Evolutionary conservation across 1,140 invertebrate species (phyloP).

Genomic region (Camponotus vicinus): DNA sequence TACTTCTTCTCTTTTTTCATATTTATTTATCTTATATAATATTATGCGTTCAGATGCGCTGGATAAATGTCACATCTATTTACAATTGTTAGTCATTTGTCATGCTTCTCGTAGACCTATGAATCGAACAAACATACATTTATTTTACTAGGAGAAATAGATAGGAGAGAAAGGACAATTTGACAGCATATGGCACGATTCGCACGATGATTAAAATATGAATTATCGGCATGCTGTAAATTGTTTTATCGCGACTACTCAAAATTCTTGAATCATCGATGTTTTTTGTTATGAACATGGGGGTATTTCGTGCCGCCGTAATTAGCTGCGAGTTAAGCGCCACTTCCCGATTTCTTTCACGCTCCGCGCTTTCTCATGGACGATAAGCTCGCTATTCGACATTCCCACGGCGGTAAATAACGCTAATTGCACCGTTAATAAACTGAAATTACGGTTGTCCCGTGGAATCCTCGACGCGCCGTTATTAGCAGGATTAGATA

Average conservation of each 20-base stretch:
- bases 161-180: not conserved
- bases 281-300: not conserved
- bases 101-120: not conserved
- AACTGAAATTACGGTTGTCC: constrained; percentile 61
- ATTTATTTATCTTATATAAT: not conserved
- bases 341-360: constrained; percentile 65
- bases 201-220: constrained; percentile 42
- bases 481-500: constrained; percentile 51
- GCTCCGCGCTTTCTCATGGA: constrained; percentile 57
- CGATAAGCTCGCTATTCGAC: constrained; percentile 46
- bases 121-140: constrained; percentile 29
- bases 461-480: constrained; percentile 41
- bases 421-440: constrained; percentile 72
- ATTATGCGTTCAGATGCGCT: not conserved
- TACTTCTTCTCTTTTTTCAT: not conserved
- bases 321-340: constrained; percentile 43
- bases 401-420: constrained; percentile 70
- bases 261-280: constrained; percentile 13
- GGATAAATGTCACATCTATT: constrained; percentile 18
- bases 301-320: not conserved
- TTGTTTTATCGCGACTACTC: constrained; percentile 33
- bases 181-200: constrained; percentile 1
- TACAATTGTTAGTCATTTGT: constrained; percentile 13
- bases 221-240: constrained; percentile 34
- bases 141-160: constrained; percentile 35